Evolutionary conservation across 2,888 invertebrate genomes (phyloP), one percentile per base, ranked within the genome.

Genomic region (Coelopa pilipes): DNA sequence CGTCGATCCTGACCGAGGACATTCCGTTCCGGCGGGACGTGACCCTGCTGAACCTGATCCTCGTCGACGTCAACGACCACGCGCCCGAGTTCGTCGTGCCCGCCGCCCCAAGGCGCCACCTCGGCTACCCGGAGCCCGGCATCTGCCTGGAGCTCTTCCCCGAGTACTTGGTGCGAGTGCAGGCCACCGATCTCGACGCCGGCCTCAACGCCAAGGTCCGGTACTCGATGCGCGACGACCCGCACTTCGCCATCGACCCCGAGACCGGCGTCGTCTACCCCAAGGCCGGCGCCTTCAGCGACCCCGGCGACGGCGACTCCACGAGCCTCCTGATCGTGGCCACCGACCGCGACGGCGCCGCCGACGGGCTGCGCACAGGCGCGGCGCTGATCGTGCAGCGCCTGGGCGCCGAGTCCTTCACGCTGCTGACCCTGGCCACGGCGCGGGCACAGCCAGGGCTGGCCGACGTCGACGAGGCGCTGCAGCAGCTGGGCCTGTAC

Each of bases 11-110:
- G 1, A 76, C 68, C 9, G 70, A 79, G 3, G 81, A 82, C 68
- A 82, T 83, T 62, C 24, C 69, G 1, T 81, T 79, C 65, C 21
- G 79, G 5, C 75, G 78, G 34, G 77, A 79, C 49, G 72, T 76
- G 13, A 83, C 80, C 19, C 73, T 80, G 24, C 63, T 84, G 17
- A 74, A 77, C 15, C 68, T 84, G 7, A 78, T 80, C 15, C 78
- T 84, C 13, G 78, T 80, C n/a, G 84, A 84, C 73, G 76, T 81
- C 11, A 84, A 84, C 68, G 82, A 83, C 72, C 81, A 84, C 77
- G 62, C 70, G 9, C 84, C 84, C 3, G 74, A 80, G 60, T 83
- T 84, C 71, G 75, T 76, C 11, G 68, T 77, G 69, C 78, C 80
- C 45, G 62, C 75, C 12, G 49, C 53, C 4, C 78, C 76, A 0